A percentile compares a stretch with the other conserved stretches of the same genome.
Evolutionary conservation across 2,113 vertebrate genomes (phyloP).

Genomic region (Xiphophorus maculatus): DNA sequence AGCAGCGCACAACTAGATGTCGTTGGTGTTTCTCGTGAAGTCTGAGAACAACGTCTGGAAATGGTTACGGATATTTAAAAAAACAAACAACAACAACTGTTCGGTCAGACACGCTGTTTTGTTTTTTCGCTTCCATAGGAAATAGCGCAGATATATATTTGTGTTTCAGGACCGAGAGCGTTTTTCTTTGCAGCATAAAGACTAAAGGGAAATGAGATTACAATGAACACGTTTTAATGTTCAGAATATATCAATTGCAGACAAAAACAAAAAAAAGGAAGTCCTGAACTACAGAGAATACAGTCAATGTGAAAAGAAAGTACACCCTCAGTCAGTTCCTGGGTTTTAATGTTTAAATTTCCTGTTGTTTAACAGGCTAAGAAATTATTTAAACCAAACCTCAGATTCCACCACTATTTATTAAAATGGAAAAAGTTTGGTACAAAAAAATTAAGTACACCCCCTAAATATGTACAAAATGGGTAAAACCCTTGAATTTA

Average conservation of each 20-base stretch:
- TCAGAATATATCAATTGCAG: conserved; percentile 66
- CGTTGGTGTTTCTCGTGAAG: conserved; percentile 2
- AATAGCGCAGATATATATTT: conserved; percentile 66
- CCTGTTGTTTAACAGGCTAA: not conserved
- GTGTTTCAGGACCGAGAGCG: conserved; percentile 66
- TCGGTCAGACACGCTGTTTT: conserved; percentile 11
- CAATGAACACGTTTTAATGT: conserved; percentile 82
- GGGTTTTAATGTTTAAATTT: not conserved
- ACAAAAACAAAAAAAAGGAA: conserved; percentile 24
- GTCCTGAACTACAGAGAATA: conserved; percentile 42
- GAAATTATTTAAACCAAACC: not conserved
- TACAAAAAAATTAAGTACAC: not conserved
- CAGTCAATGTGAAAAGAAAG: not conserved
- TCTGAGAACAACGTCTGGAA: conserved; percentile 26
- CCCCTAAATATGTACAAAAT: not conserved
- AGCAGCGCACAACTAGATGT: conserved; percentile 57
- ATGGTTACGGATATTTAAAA: conserved; percentile 28
- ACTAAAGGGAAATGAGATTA: conserved; percentile 69
- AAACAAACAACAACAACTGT: too few species aligned
- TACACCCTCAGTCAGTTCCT: not conserved
- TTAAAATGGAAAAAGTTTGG: not conserved
- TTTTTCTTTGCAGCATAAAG: conserved; percentile 75
- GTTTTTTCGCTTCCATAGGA: conserved; percentile 59
- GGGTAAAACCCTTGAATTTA: not conserved
- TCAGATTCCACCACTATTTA: not conserved